Conservation (phyloP, 2,797 vertebrate genomes). For the Parambassis ranga region DNA sequence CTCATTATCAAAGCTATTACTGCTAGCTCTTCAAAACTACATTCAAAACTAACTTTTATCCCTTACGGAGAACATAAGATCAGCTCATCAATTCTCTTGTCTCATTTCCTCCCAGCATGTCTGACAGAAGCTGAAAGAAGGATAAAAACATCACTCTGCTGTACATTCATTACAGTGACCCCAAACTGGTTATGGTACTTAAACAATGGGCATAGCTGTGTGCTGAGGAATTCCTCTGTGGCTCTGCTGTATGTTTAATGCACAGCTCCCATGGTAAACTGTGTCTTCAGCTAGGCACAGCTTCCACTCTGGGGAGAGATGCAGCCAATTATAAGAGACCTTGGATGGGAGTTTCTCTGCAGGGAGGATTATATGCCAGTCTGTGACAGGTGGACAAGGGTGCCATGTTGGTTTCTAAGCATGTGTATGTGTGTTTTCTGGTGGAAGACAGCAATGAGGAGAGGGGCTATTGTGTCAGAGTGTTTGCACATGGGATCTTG, state of each 20-base stretch:
- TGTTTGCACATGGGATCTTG: constrained; percentile 40
- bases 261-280: constrained; percentile 50
- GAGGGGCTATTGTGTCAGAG: constrained; percentile 13
- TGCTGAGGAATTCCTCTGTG: constrained; percentile 16
- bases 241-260: constrained; percentile 44
- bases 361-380: constrained; percentile 10
- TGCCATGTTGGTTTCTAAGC: constrained; percentile 9
- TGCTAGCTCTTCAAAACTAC: neutral
- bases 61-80: neutral
- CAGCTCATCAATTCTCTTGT: constrained; percentile 13
- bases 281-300: constrained; percentile 26
- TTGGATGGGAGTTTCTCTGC: constrained; percentile 19
- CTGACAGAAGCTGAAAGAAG: neutral
- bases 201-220: neutral
- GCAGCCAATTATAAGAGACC: constrained; percentile 65
- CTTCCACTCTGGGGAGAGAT: constrained; percentile 38
- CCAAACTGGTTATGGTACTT: constrained; percentile 11
- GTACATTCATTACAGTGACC: constrained; percentile 10
- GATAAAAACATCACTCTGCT: neutral
- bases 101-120: constrained; percentile 1
- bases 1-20: constrained; percentile 39
- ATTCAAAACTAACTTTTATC: constrained; percentile 21
- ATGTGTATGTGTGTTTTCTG: constrained; percentile 7
- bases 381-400: constrained; percentile 42
- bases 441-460: constrained; percentile 2